Evolutionary conservation across 2,797 vertebrate species (phyloP).

Genomic region (Apogon hyalosoma): DNA sequence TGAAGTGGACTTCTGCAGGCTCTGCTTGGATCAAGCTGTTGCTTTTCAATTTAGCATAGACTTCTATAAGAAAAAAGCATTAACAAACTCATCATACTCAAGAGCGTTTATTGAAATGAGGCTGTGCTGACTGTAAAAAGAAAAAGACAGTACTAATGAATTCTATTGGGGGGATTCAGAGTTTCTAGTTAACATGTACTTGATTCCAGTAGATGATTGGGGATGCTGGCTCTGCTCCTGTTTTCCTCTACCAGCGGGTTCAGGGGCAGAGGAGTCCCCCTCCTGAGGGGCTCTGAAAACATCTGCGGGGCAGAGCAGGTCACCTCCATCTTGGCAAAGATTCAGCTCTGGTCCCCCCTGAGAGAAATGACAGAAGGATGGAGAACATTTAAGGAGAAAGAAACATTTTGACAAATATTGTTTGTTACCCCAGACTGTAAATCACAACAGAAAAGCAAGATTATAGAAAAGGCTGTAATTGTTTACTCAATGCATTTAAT

Average conservation of each 20-base stretch:
- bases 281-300: constrained; percentile 53
- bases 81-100: no score
- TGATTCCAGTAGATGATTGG: constrained; percentile 89
- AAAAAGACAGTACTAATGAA: constrained; percentile 3
- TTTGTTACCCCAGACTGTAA: not conserved
- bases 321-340: constrained; percentile 81
- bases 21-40: constrained; percentile 87
- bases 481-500: not conserved
- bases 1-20: constrained; percentile 91
- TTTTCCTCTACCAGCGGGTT: constrained; percentile 86
- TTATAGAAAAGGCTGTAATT: not conserved
- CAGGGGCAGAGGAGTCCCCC: constrained; percentile 78
- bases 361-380: constrained; percentile 40
- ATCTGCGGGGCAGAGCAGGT: constrained; percentile 58
- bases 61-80: constrained; percentile 82
- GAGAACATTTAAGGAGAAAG: constrained; percentile 31
- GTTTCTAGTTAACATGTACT: constrained; percentile 79
- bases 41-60: constrained; percentile 82
- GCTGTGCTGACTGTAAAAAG: not conserved
- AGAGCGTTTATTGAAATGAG: no score
- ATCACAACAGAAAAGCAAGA: not conserved
- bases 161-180: not conserved
- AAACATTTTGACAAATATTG: not conserved
- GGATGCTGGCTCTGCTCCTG: constrained; percentile 69
- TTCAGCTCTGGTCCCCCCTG: constrained; percentile 37